Base-by-base conservation (phyloP, 2,113 vertebrate genomes). In the Lampris megalopsis region DNA sequence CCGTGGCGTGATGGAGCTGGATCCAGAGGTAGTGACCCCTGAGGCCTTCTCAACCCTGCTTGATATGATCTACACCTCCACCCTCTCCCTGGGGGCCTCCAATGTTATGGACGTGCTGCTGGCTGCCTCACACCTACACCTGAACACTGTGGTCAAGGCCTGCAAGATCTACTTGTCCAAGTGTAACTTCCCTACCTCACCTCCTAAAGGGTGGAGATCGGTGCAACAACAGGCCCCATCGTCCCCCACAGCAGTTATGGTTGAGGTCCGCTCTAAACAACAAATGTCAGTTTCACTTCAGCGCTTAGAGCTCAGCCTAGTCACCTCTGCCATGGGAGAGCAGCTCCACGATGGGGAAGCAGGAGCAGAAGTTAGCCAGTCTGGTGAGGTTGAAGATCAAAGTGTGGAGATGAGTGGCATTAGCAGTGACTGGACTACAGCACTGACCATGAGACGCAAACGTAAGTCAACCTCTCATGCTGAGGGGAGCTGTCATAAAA, bases 11-110 rank as follows among this genome's bases (percentile, higher is more conserved):
- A 96, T 98, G 90, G 94, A 95, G 89, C 88, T 98, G 52, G 97
- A 98, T 82, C 96, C 95, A 0, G 97, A 96, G 63, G 97, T 98
- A 42, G 97, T 98, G 84, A 98, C 97, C 6, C 95, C 97, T 0
- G 97, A 98, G 87, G 96, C 97, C 43, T 98, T 98, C 71, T 95
- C 97, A 0, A 95, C 96, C 0, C 92, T 98, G 77, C 93, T 98
- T 8, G 96, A 98, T 80, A 98, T 98, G 97, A 97, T 98, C 93
- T 98, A 98, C 49, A 98, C 96, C 0, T 98, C 97, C 79, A 97
- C 95, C 0, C 95, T 98, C 0, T 95, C 96, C 81, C 92, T 97
- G 2, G 94, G 95, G 11, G 93, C 95, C 79, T 97, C 97, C 82
- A 98, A 98, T 0, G 96, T 96, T n/a, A 98, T 98, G 97, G 97